Conservation (phyloP, 23 tunicate genomes). For the Oikopleura vanhoeffeni region DNA sequence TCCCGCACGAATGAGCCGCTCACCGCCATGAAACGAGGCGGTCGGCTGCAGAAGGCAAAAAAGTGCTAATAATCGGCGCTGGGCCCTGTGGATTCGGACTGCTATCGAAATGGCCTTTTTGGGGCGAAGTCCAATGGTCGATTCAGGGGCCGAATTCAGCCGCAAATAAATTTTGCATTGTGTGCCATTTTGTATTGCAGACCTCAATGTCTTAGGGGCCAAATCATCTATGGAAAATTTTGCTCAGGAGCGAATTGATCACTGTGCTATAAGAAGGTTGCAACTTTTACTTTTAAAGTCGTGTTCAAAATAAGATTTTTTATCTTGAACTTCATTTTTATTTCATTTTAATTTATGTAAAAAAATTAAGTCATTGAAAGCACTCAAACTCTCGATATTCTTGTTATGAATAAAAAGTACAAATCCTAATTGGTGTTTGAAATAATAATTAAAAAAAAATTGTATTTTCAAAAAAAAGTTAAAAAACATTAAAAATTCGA, state of each 20-base stretch:
- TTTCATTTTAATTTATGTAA: too few relatives aligned
- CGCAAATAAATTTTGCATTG: conserved; percentile 80
- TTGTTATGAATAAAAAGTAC: too few relatives aligned
- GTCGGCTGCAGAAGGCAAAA: neutral
- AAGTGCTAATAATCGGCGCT: conserved; percentile 73
- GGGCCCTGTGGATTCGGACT: conserved; percentile 85
- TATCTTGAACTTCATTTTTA: too few relatives aligned
- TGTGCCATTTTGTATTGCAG: conserved; percentile 81
- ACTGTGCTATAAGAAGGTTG: conserved; percentile 68
- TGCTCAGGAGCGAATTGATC: conserved; percentile 82
- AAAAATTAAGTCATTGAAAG: too few relatives aligned
- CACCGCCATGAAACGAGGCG: neutral
- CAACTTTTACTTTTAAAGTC: conserved; percentile 66
- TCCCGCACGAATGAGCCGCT: neutral
- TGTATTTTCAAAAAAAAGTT: too few relatives aligned
- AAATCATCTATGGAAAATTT: conserved; percentile 41
- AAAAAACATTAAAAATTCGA: too few relatives aligned
- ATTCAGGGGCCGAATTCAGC: conserved; percentile 58
- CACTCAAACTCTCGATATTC: too few relatives aligned
- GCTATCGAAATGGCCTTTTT: conserved; percentile 82
- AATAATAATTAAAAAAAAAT: too few relatives aligned
- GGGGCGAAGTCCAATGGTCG: conserved; percentile 57
- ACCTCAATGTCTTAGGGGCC: conserved; percentile 31
- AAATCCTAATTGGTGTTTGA: too few relatives aligned
- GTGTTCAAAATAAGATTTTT: too few relatives aligned